Base-by-base conservation (phyloP, 2,888 invertebrate species). In the Metalampra italica region DNA sequence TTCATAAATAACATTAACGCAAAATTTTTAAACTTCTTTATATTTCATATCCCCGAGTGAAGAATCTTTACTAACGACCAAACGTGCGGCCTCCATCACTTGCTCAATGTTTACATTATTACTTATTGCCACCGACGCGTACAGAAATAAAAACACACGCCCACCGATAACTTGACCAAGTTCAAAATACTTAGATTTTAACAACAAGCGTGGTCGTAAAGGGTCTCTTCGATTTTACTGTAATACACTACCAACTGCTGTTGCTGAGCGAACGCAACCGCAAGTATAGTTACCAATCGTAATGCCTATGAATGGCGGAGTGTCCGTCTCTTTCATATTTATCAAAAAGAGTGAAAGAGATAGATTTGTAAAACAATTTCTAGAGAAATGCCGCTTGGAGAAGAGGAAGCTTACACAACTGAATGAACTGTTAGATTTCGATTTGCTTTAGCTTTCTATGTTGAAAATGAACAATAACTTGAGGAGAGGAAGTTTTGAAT, bases 41-140 rank as follows among this genome's bases (percentile, higher is more conserved):
- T 22, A 22, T 22, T 22, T 22, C 22, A 22, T 22, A 22, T 22
- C 22, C 5, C 22, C 22, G 5, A 22, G 22, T 22, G 5, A 22
- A 22, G 22, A 22, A 22, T 22, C 22, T 22, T 22, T 22, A 22
- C 22, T 22, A 22, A 22, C 22, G 22, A 22, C 22, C 5, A 22
- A 22, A 22, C 22, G 22, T 22, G 64, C 59, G 75, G 72, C 76
- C 80, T 80, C 73, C 59, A 67, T 67, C 64, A 66, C 66, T 80
- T 76, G 74, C 74, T 70, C 72, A 82, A 84, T 85, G 80, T 85
- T 86, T 86, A 81, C 81, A 63, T 78, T 82, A 82, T 78, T 80
- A 81, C 81, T 84, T 82, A 82, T 72, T 76, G 72, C 80, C 71
- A 68, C 75, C 75, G 70, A 82, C 78, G 78, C 73, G 66, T 65